Evolutionary conservation across 1,140 invertebrate species (phyloP).

Genomic region (Carposina sasakii): DNA sequence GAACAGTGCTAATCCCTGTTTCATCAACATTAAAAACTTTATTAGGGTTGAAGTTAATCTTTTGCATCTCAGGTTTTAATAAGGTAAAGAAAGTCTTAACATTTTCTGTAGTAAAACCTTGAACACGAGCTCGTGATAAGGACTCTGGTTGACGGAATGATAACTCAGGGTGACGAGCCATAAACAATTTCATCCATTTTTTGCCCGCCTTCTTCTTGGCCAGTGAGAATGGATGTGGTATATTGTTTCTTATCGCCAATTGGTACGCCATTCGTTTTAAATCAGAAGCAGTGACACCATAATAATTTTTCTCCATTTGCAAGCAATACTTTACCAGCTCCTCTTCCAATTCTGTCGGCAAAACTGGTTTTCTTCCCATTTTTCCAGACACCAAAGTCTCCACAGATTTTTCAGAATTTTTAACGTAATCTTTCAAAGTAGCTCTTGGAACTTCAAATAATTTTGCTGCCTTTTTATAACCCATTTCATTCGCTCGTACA

Average conservation of each 20-base stretch:
- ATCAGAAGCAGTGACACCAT: slow-evolving; percentile 24
- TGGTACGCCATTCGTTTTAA: slow-evolving; percentile 27
- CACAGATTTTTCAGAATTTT: background rate
- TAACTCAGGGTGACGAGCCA: slow-evolving; percentile 7
- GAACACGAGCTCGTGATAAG: slow-evolving; percentile 2
- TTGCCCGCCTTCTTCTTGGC: slow-evolving; percentile 25
- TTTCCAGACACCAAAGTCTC: background rate
- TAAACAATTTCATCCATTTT: slow-evolving; percentile 28
- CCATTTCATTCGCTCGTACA: slow-evolving; percentile 27
- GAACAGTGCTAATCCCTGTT: slow-evolving; percentile 37
- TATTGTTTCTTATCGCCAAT: slow-evolving; percentile 32
- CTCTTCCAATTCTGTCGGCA: too few relatives aligned
- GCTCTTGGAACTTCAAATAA: slow-evolving; percentile 23
- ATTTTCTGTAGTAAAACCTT: slow-evolving; percentile 14
- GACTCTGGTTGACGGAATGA: slow-evolving; percentile 11
- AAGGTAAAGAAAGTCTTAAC: slow-evolving; percentile 15
- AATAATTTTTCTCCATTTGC: slow-evolving; percentile 25
- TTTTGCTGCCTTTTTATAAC: slow-evolving; percentile 23
- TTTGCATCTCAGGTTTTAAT: background rate
- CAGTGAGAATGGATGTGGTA: slow-evolving; percentile 21
- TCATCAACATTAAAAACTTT: slow-evolving; percentile 40
- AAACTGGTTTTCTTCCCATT: slow-evolving; percentile 22
- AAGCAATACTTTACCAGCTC: too few relatives aligned
- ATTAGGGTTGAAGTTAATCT: slow-evolving; percentile 7
- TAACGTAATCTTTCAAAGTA: slow-evolving; percentile 19